A percentile compares a stretch with the other conserved stretches of the same genome.
phyloP scores from a whole-genome alignment of 2,113 vertebrate genomes.

The Struthidea cinerea region DNA sequence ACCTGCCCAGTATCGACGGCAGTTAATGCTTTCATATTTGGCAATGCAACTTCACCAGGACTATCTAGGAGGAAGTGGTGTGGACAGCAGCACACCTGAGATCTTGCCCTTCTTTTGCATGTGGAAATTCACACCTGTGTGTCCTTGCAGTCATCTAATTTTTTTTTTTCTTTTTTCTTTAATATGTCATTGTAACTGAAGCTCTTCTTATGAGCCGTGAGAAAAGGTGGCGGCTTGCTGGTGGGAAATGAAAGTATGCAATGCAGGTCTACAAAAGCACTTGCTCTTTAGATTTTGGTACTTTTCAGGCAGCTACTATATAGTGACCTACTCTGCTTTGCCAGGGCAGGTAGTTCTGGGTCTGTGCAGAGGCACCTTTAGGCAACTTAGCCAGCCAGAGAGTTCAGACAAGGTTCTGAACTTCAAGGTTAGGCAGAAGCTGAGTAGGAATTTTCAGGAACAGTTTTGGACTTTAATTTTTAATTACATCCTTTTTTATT shows the following conservation, averaged over 20 bases:
- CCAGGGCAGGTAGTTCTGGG: not conserved
- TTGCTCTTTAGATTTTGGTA: not conserved
- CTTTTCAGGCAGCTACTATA: not conserved
- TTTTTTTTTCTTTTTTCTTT: not conserved
- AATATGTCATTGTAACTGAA: not conserved
- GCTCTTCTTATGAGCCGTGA: not conserved
- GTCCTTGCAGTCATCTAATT: not conserved
- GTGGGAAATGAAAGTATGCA: not conserved
- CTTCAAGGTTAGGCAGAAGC: conserved; percentile 1
- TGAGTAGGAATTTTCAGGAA: not conserved
- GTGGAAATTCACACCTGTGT: not conserved
- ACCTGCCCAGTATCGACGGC: not conserved
- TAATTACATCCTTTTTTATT: not conserved
- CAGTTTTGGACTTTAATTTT: not conserved
- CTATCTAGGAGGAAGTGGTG: not conserved
- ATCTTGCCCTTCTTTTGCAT: not conserved
- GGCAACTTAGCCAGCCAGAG: not conserved
- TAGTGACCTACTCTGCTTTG: not conserved
- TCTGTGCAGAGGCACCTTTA: not conserved
- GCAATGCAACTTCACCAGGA: not conserved
- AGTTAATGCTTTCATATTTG: not conserved
- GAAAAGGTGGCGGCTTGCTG: not conserved
- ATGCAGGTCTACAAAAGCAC: not conserved
- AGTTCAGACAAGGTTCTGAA: not conserved
- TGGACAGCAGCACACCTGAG: not conserved